These are phyloP conservation scores for Paguma larvata DNA, from an alignment of 2,797 vertebrate species.

Conservation along the genomic window DNA sequence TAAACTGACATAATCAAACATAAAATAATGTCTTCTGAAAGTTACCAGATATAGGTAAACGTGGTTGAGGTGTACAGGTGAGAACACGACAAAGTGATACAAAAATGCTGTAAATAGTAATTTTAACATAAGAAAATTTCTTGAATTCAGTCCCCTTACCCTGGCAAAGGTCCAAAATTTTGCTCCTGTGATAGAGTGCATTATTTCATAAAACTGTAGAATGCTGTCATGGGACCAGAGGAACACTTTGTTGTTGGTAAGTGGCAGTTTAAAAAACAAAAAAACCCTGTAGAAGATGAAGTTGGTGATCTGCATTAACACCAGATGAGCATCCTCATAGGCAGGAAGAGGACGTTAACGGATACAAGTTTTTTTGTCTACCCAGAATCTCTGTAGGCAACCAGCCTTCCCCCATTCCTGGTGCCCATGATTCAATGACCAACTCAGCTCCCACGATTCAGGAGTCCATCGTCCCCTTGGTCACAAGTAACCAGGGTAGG, in stretches of 20 bases:
- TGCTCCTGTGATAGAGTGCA: background rate
- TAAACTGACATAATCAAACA: background rate
- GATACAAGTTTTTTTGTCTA: background rate
- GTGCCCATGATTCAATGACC: background rate
- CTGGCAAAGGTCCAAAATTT: background rate
- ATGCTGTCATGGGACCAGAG: background rate
- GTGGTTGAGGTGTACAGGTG: background rate
- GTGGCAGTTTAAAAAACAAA: background rate
- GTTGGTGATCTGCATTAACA: background rate
- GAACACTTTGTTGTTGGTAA: background rate
- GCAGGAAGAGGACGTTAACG: background rate
- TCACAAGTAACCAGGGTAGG: background rate
- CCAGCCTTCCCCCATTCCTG: background rate
- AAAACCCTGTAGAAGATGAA: background rate
- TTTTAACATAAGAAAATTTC: slow-evolving; percentile 25
- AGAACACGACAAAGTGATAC: background rate
- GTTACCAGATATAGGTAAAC: background rate
- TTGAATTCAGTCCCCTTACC: background rate
- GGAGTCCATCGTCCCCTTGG: background rate
- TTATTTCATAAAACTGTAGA: background rate
- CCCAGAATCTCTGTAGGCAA: background rate
- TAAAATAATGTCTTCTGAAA: slow-evolving; percentile 10
- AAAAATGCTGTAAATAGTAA: background rate
- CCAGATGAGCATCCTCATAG: background rate
- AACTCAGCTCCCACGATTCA: background rate